Base-by-base conservation (phyloP, 2,888 invertebrate species). In the Hypomecis atomaria region DNA sequence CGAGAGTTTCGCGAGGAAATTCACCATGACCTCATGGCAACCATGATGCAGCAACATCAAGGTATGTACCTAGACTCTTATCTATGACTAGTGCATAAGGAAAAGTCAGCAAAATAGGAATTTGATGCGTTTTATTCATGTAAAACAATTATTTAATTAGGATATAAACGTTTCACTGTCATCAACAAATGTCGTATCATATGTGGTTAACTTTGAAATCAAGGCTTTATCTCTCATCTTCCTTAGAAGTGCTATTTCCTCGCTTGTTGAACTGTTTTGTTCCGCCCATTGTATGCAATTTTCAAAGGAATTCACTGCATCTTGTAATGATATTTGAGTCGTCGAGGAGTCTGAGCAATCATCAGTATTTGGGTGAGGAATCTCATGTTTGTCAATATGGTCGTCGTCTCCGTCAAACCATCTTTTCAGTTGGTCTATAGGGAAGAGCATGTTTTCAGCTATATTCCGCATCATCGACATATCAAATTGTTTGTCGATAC, bases 1-100 rank as follows among this genome's bases (percentile, higher is more conserved):
- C 78, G 90, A 75, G 88, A 88, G 83, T 91, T 85, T 72, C 81
- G 91, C 5, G 91, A 92, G 65, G 94, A 94, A 74, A 86, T 94
- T 74, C 93, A 93, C 69, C 94, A 94, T 74, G 94, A 94, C 62
- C 78, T 93, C 53, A 91, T 92, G 90, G 89, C 90, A 8, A 89
- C 90, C 6, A 91, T 92, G 88, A 89, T 93, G 89, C 91, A 92
- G 70, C 92, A 92, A 71, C 92, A 52, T 36, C 87, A 90, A 73
- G 86, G 90, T 78, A 58, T 71, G 66, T 44, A n/a, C n/a, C n/a
- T n/a, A 43, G 33, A 9, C n/a, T 53, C 11, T n/a, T 48, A 33
- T 8, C 7, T 13, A 4, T 6, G 11, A 50, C 6, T 13, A 11
- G 4, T 4, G 6, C 36, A 11, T 50, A 37, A 40, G 4, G n/a